These are phyloP conservation scores for Avahi laniger DNA, from an alignment of 2,797 vertebrate genomes.

Conservation along the genomic window DNA sequence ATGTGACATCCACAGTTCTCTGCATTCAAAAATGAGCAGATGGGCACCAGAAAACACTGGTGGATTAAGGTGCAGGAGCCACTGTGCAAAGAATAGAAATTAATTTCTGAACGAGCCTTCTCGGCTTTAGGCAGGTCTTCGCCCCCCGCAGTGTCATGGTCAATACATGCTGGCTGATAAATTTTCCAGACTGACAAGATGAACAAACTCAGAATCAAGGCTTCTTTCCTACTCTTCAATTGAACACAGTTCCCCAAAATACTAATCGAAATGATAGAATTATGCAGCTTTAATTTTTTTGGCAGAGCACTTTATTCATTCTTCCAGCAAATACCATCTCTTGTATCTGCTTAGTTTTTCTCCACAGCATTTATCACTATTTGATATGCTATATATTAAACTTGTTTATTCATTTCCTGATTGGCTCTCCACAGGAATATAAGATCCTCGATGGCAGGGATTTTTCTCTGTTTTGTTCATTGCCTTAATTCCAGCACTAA, in stretches of 20 bases:
- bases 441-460: not conserved
- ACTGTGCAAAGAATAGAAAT: slow-evolving; percentile 35
- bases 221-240: not conserved
- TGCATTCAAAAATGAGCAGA: slow-evolving; percentile 63
- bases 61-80: slow-evolving; percentile 61
- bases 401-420: not conserved
- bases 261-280: not conserved
- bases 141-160: not conserved
- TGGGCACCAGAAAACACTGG: slow-evolving; percentile 59
- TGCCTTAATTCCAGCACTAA: not conserved
- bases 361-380: not conserved
- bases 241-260: not conserved
- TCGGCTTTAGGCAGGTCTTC: not conserved
- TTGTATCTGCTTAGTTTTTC: slow-evolving; percentile 22
- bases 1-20: slow-evolving; percentile 64
- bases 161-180: not conserved
- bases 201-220: not conserved
- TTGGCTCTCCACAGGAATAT: not conserved
- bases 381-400: not conserved
- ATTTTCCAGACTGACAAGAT: not conserved
- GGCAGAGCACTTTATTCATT: not conserved
- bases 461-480: slow-evolving; percentile 25
- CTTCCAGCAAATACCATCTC: not conserved
- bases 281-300: not conserved
- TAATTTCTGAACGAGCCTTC: not conserved